These are phyloP conservation scores for Zygogramma bicolorata DNA, from an alignment of 2,888 invertebrate species.

Conservation along the genomic window DNA sequence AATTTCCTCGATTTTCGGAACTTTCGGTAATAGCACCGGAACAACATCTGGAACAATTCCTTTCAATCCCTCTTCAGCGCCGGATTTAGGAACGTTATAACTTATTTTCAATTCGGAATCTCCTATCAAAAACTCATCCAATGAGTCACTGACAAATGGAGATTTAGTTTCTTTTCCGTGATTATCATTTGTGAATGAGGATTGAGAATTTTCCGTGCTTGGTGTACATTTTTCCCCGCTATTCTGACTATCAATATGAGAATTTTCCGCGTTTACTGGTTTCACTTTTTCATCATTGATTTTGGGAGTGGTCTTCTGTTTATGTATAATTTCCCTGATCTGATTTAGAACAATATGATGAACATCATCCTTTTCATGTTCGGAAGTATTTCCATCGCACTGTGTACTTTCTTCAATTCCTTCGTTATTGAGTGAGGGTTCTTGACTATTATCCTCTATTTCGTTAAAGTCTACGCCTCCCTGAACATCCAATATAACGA, in stretches of 20 bases:
- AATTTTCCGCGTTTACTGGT: background rate
- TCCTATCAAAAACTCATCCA: constrained; percentile 69
- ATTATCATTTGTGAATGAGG: constrained; percentile 25
- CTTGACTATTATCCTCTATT: constrained; percentile 8
- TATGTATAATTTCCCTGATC: constrained; percentile 51
- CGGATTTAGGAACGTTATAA: constrained; percentile 62
- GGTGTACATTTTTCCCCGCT: background rate
- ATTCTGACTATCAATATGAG: background rate
- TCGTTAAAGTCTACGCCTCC: constrained; percentile 45
- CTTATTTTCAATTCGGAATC: constrained; percentile 67
- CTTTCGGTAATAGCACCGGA: constrained; percentile 32
- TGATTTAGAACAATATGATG: constrained; percentile 43
- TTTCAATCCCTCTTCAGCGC: constrained; percentile 58
- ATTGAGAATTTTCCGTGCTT: constrained; percentile 34
- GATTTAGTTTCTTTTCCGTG: constrained; percentile 51
- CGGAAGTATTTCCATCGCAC: constrained; percentile 1
- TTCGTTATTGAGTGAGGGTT: background rate
- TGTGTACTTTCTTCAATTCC: background rate
- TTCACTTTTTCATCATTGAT: constrained; percentile 1
- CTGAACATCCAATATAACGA: constrained; percentile 46
- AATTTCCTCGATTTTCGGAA: constrained; percentile 29
- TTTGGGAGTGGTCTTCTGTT: constrained; percentile 31
- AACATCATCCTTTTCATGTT: background rate
- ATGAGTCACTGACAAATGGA: constrained; percentile 67
- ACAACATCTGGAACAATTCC: constrained; percentile 34